Evolutionary conservation across 2,797 vertebrate species (phyloP).

Genomic region (Salmo trutta): DNA sequence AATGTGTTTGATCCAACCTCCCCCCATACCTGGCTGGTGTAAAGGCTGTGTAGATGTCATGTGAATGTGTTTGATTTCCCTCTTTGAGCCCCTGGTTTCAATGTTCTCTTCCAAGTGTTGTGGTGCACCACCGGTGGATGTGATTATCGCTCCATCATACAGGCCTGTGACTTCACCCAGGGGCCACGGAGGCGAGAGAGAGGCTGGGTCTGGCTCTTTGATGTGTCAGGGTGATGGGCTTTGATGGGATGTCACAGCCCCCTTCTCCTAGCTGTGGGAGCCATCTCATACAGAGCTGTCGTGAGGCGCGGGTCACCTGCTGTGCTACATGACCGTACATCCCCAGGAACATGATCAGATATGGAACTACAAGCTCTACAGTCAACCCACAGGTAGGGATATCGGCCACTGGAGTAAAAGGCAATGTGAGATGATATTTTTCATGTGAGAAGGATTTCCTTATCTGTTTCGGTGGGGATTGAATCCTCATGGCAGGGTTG

Average conservation of each 20-base stretch:
- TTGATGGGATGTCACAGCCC: slow-evolving; percentile 51
- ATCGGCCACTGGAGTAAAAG: neutral
- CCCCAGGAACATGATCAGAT: neutral
- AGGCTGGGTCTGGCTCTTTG: slow-evolving; percentile 48
- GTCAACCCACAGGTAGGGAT: slow-evolving; percentile 1
- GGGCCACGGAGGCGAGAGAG: slow-evolving; percentile 37
- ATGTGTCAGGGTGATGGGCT: slow-evolving; percentile 50
- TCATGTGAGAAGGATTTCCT: neutral
- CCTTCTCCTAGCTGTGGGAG: neutral
- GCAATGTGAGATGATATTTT: neutral
- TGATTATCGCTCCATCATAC: slow-evolving; percentile 17
- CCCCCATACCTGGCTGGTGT: slow-evolving; percentile 17
- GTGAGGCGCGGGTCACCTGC: slow-evolving; percentile 14
- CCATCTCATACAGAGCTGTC: slow-evolving; percentile 22
- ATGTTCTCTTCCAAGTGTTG: neutral
- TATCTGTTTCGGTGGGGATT: neutral
- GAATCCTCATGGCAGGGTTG: neutral
- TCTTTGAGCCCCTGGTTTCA: slow-evolving; percentile 7
- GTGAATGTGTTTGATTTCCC: slow-evolving; percentile 26
- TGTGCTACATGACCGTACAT: slow-evolving; percentile 9
- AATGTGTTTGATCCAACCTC: slow-evolving; percentile 11
- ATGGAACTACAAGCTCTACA: neutral
- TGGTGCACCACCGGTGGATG: slow-evolving; percentile 26
- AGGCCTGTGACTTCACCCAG: slow-evolving; percentile 45
- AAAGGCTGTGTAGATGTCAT: neutral